Conservation (phyloP, 2,797 vertebrate genomes). For the Sebastes trivittatus region DNA sequence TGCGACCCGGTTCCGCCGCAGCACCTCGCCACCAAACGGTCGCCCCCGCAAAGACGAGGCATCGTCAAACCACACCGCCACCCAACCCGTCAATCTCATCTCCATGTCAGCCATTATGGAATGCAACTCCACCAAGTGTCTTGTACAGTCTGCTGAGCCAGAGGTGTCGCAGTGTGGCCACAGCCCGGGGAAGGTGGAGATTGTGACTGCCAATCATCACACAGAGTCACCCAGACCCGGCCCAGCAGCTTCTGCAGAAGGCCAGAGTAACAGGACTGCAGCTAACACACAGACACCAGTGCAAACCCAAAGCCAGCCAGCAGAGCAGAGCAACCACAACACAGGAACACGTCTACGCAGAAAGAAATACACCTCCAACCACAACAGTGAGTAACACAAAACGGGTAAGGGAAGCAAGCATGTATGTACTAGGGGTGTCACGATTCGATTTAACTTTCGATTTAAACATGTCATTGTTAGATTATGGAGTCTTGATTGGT, state of each 20-base stretch:
- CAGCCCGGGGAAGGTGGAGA: conserved; percentile 41
- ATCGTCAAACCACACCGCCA: conserved; percentile 29
- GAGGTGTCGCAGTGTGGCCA: conserved; percentile 54
- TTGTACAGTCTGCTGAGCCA: conserved; percentile 77
- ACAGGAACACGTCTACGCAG: conserved; percentile 76
- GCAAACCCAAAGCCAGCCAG: conserved; percentile 57
- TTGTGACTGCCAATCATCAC: not conserved
- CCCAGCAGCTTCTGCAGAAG: conserved; percentile 15
- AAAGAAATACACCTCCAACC: conserved; percentile 79
- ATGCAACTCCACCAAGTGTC: conserved; percentile 88
- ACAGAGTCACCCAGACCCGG: conserved; percentile 16
- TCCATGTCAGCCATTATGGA: conserved; percentile 87
- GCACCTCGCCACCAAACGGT: conserved; percentile 82
- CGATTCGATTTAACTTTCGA: too few species aligned
- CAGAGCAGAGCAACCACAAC: conserved; percentile 68
- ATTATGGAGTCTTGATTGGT: too few species aligned
- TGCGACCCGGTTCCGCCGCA: conserved; percentile 86
- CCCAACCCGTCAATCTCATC: conserved; percentile 81
- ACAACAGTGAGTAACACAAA: conserved; percentile 74
- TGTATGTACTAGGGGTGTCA: not conserved
- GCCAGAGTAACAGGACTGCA: conserved; percentile 23
- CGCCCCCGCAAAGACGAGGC: conserved; percentile 82
- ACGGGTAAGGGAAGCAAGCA: not conserved
- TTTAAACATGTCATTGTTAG: too few species aligned
- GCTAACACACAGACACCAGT: conserved; percentile 44